phyloP scores from a whole-genome alignment of 92 coral and sea anemone species.

The Pocillopora grandis region DNA sequence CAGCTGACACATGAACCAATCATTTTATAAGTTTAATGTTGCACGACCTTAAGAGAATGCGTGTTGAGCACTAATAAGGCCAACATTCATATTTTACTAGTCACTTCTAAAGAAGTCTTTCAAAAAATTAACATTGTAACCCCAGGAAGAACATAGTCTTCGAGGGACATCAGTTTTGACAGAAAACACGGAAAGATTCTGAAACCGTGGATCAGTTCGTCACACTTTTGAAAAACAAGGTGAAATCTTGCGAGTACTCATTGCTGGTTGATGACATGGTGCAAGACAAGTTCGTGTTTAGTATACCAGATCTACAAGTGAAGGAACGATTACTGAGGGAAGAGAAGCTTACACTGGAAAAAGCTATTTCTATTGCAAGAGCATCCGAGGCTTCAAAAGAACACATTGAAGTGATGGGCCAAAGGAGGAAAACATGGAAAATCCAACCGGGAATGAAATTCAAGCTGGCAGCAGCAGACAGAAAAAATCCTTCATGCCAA shows the following conservation, averaged over 20 bases:
- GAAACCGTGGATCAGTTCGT: not conserved
- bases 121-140: not conserved
- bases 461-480: not conserved
- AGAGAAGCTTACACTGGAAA: conserved; percentile 32
- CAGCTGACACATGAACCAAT: too few relatives aligned
- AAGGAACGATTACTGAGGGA: conserved; percentile 20
- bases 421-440: conserved; percentile 2
- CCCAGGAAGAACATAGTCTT: conserved; percentile 43
- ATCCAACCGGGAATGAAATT: conserved; percentile 3
- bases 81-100: too few relatives aligned
- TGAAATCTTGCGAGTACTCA: conserved; percentile 1
- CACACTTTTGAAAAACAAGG: conserved; percentile 9
- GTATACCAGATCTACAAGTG: conserved; percentile 6
- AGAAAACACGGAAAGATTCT: not conserved
- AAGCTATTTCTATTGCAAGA: conserved; percentile 32
- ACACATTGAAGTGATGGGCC: conserved; percentile 29
- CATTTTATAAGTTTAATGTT: too few relatives aligned
- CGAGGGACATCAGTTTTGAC: conserved; percentile 30
- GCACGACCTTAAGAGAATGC: too few relatives aligned
- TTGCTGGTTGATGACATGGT: not conserved
- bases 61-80: too few relatives aligned
- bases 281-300: not conserved
- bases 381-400: conserved; percentile 36
- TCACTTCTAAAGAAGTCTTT: too few relatives aligned
- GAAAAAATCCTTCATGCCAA: not conserved